Evolutionary conservation across 37 sponge, comb jelly and placozoan genomes (phyloP), one percentile per base, ranked within the genome.

Genomic region (Chondrilla cf. caribensis): DNA sequence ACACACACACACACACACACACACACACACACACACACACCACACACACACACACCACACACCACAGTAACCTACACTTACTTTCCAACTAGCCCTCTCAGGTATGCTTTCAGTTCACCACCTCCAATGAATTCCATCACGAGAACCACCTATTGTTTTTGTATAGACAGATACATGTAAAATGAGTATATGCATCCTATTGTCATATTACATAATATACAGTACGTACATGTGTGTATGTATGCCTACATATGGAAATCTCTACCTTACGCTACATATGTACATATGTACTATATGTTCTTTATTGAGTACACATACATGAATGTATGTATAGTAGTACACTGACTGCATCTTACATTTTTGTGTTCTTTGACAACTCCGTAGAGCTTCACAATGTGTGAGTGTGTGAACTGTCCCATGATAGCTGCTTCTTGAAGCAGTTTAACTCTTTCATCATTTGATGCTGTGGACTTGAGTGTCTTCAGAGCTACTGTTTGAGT

Each of bases 401-500:
- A 33, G 33, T 67, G 68, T 31, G 3, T 67, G 33, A 67, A 67
- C 68, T 67, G 68, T 29, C 68, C 68, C 68, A 67, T 67, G 68
- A 67, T 67, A 18, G 35, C 68, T 67, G 68, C 68, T 33, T 67
- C 68, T 67, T 67, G 68, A 33, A 67, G 68, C 17, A 67, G 68
- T 26, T 67, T 67, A 28, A 67, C 29, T 33, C 68, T 67, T 33
- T 67, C 68, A 28, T 29, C 33, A 31, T n/a, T 18, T 67, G 68
- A 67, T 28, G 68, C 68, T 67, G 68, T 33, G 29, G 68, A 67
- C 68, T 67, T 67, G 68, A 67, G 68, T 67, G 68, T 26, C 68
- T 67, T 67, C 35, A 67, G 68, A 67, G 68, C 68, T 33, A 67
- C 68, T 3, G 68, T 67, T 33, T 17, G 28, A 2, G 68, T 67